Evolutionary conservation across 2,113 vertebrate genomes (phyloP).

Genomic region (Lepus europaeus): DNA sequence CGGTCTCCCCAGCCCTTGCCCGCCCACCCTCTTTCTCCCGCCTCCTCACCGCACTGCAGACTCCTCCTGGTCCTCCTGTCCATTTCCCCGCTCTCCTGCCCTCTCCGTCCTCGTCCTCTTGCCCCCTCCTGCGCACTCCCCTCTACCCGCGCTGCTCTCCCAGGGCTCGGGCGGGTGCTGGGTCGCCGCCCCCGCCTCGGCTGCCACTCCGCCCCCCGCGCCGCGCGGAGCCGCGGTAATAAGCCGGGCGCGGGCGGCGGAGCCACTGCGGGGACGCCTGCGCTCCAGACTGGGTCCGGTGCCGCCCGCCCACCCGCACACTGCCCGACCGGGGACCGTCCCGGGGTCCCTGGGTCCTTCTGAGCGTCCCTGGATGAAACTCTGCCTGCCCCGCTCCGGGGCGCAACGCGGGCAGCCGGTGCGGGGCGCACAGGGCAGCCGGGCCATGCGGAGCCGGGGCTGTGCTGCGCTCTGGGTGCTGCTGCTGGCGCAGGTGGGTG

Average conservation of each 20-base stretch:
- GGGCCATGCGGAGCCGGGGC: neutral
- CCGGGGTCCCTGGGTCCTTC: neutral
- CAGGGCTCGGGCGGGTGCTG: slow-evolving; percentile 22
- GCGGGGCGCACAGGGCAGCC: neutral
- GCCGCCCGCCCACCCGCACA: neutral
- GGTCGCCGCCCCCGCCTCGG: slow-evolving; percentile 4
- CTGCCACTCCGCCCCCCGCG: slow-evolving; percentile 66
- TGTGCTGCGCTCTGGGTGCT: slow-evolving; percentile 52
- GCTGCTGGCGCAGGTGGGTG: slow-evolving; percentile 59
- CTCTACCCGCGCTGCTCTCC: neutral
- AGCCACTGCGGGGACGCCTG: neutral
- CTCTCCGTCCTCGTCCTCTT: neutral
- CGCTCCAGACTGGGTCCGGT: neutral
- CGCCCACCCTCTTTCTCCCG: neutral
- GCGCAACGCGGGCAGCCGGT: neutral
- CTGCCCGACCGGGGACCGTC: neutral
- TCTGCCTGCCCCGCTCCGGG: neutral
- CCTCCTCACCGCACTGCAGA: neutral
- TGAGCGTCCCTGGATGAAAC: neutral
- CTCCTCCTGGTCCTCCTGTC: neutral
- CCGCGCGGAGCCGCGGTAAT: neutral
- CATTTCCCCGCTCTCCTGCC: too few species aligned
- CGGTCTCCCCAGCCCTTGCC: fast-evolving
- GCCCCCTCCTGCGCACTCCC: neutral
- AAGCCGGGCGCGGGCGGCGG: slow-evolving; percentile 23